These are phyloP conservation scores for Sericinus montela DNA, from an alignment of 2,888 invertebrate species.

Conservation along the genomic window DNA sequence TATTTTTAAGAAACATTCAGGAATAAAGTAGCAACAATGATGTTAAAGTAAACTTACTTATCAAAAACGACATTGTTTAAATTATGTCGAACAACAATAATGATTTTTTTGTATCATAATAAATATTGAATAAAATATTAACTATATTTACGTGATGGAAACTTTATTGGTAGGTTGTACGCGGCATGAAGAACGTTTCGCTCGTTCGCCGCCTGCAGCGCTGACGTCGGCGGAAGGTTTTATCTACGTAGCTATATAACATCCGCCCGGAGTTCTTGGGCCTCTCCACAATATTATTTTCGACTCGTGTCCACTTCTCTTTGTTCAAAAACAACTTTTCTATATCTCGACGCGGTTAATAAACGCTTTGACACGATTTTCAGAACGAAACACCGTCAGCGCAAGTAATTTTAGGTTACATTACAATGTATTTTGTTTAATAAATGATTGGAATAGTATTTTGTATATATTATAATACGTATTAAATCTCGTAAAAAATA, in stretches of 20 bases:
- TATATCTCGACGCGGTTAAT: conserved; percentile 48
- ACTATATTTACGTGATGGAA: conserved; percentile 28
- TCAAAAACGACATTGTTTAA: too few species aligned
- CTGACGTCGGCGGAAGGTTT: conserved; percentile 76
- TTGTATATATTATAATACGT: conserved; percentile 22
- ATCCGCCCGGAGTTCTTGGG: conserved; percentile 71
- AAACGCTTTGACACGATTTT: conserved; percentile 53
- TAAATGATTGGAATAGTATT: conserved; percentile 28
- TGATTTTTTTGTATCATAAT: too few species aligned
- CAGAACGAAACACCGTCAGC: conserved; percentile 33
- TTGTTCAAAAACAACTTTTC: conserved; percentile 73
- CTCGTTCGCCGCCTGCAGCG: conserved; percentile 65
- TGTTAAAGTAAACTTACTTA: too few species aligned
- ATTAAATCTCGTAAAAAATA: conserved; percentile 45
- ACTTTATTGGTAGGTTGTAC: conserved; percentile 59
- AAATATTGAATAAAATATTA: neutral
- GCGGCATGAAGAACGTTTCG: conserved; percentile 68
- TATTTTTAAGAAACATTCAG: too few species aligned
- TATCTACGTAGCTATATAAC: conserved; percentile 78
- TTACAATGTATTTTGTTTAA: conserved; percentile 25
- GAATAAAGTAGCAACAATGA: too few species aligned
- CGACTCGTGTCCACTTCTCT: conserved; percentile 60
- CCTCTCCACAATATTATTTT: conserved; percentile 70
- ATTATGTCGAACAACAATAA: too few species aligned
- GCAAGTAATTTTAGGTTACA: conserved; percentile 56